Evolutionary conservation across 2,888 invertebrate species (phyloP).

Genomic region (Schizotus pectinicornis): DNA sequence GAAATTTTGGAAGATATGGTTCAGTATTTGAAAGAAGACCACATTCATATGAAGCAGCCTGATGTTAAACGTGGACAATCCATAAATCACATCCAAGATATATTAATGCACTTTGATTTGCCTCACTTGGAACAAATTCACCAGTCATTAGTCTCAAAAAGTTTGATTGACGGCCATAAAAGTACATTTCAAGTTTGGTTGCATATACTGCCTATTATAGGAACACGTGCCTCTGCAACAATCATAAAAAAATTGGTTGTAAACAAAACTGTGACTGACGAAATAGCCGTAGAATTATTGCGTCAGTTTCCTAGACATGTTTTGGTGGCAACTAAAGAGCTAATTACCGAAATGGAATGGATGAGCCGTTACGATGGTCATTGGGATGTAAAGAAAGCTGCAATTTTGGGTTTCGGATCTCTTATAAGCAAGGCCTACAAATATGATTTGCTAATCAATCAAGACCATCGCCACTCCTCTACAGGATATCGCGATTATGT

Average conservation of each 20-base stretch:
- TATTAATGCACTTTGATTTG: slow-evolving; percentile 50
- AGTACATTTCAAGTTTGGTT: slow-evolving; percentile 50
- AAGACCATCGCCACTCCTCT: neutral
- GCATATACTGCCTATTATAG: slow-evolving; percentile 59
- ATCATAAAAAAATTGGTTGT: slow-evolving; percentile 55
- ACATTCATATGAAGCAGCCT: slow-evolving; percentile 48
- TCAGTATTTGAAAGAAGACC: slow-evolving; percentile 50
- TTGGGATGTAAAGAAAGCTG: slow-evolving; percentile 50
- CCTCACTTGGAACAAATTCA: slow-evolving; percentile 48
- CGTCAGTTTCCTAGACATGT: slow-evolving; percentile 57
- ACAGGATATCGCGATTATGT: neutral
- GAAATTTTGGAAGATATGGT: slow-evolving; percentile 50
- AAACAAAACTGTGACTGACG: slow-evolving; percentile 47
- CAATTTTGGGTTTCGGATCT: slow-evolving; percentile 58
- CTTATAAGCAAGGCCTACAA: slow-evolving; percentile 54
- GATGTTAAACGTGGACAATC: slow-evolving; percentile 51
- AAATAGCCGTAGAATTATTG: slow-evolving; percentile 51
- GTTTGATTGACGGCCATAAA: slow-evolving; percentile 13
- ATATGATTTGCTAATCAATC: neutral
- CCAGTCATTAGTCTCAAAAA: slow-evolving; percentile 15
- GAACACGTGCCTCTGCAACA: slow-evolving; percentile 55
- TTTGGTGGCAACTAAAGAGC: slow-evolving; percentile 52
- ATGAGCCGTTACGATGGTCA: slow-evolving; percentile 44
- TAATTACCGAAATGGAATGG: slow-evolving; percentile 53
- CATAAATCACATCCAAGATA: slow-evolving; percentile 49